These are phyloP conservation scores for Fragum whitleyi DNA, from an alignment of 2,888 invertebrate genomes.

Conservation along the genomic window DNA sequence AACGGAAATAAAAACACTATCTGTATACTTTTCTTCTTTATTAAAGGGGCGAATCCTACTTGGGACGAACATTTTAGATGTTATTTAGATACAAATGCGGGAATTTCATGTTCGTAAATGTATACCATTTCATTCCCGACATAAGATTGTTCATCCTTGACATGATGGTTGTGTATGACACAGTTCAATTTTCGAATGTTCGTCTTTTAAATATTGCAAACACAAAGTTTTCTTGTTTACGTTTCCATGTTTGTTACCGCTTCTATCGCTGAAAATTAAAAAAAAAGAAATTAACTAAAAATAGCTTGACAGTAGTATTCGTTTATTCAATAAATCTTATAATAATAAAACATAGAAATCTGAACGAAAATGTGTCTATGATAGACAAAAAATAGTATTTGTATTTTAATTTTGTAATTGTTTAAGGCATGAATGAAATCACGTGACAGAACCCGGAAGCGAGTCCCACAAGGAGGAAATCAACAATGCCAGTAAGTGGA, in stretches of 20 bases:
- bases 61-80: no score
- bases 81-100: no score
- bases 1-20: no score
- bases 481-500: slow-evolving; percentile 23
- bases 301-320: no score
- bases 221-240: neutral
- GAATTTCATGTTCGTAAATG: no score
- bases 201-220: neutral
- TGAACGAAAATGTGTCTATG: no score
- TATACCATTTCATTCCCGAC: slow-evolving; percentile 14
- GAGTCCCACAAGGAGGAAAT: neutral
- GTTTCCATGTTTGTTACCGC: neutral
- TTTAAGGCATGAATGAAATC: neutral
- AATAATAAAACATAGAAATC: no score
- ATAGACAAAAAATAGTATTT: neutral
- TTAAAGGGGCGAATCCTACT: no score
- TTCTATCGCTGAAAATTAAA: neutral
- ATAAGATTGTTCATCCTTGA: slow-evolving; percentile 18
- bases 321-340: no score
- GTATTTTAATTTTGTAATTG: neutral
- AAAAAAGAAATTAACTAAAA: no score
- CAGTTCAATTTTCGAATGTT: neutral
- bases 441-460: slow-evolving; percentile 28
- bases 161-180: slow-evolving; percentile 3
- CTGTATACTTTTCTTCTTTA: no score